phyloP scores from a whole-genome alignment of 2,888 invertebrate species.

The Morpho achilles region DNA sequence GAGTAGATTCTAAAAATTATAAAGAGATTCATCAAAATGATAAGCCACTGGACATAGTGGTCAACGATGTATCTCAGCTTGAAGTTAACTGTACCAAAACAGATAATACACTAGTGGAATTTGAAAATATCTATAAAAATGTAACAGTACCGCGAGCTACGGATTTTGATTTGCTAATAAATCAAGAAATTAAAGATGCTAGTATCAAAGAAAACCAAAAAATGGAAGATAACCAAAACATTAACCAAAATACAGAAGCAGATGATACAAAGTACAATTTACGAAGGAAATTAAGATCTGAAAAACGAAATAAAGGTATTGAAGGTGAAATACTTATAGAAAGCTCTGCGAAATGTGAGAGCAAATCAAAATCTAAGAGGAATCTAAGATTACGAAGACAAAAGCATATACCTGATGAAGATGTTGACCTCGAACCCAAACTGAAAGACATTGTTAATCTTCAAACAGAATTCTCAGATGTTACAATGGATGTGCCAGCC shows the following conservation, averaged over 20 bases:
- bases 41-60: not conserved
- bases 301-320: constrained; percentile 24
- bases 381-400: constrained; percentile 48
- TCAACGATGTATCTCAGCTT: constrained; percentile 6
- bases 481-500: constrained; percentile 55
- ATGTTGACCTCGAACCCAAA: constrained; percentile 36
- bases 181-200: constrained; percentile 34
- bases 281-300: constrained; percentile 35
- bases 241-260: constrained; percentile 18
- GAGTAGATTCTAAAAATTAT: not conserved
- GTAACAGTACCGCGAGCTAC: constrained; percentile 53
- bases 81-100: constrained; percentile 23
- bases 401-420: constrained; percentile 40
- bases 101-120: constrained; percentile 57
- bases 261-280: constrained; percentile 50
- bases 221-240: not conserved
- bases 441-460: constrained; percentile 62
- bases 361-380: constrained; percentile 38
- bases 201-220: constrained; percentile 19
- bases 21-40: not conserved
- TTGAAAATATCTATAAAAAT: constrained; percentile 63
- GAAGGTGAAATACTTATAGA: constrained; percentile 37
- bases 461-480: constrained; percentile 60
- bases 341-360: constrained; percentile 41
- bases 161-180: constrained; percentile 56